A percentile compares a stretch with the other conserved stretches of the same genome.
These are phyloP conservation scores for Oryzias melastigma DNA, from an alignment of 2,113 vertebrate genomes.

Conservation along the genomic window DNA sequence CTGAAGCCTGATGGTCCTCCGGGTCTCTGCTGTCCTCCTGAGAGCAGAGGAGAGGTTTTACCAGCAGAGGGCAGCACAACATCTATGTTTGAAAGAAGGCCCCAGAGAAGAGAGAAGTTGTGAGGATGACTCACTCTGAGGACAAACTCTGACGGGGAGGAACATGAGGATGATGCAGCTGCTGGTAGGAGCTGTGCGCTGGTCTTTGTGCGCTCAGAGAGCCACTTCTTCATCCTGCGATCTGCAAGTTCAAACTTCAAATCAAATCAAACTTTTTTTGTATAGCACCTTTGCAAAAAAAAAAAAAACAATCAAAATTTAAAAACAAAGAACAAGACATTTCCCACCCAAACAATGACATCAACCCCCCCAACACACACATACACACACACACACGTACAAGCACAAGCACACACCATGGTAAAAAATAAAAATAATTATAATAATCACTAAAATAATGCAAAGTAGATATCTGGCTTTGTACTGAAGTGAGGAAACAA, in stretches of 20 bases:
- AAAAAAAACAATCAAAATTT: too few species aligned
- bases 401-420: too few species aligned
- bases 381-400: too few species aligned
- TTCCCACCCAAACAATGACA: too few species aligned
- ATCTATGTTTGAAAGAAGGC: not conserved
- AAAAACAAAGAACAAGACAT: too few species aligned
- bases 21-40: slow-evolving; percentile 57
- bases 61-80: slow-evolving; percentile 40
- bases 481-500: too few species aligned
- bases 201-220: slow-evolving; percentile 49
- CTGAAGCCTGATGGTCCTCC: slow-evolving; percentile 56
- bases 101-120: not conserved
- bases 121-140: slow-evolving; percentile 59
- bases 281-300: too few species aligned
- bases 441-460: too few species aligned
- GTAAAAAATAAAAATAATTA: too few species aligned
- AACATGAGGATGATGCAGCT: slow-evolving; percentile 24
- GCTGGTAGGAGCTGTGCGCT: not conserved
- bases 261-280: too few species aligned
- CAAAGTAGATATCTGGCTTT: too few species aligned
- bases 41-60: not conserved
- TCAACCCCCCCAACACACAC: too few species aligned
- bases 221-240: slow-evolving; percentile 68
- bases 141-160: slow-evolving; percentile 55
- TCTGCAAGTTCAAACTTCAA: slow-evolving; percentile 42